These are phyloP conservation scores for Pseudomyrmex concolor DNA, from an alignment of 1,140 invertebrate genomes.

Conservation along the genomic window DNA sequence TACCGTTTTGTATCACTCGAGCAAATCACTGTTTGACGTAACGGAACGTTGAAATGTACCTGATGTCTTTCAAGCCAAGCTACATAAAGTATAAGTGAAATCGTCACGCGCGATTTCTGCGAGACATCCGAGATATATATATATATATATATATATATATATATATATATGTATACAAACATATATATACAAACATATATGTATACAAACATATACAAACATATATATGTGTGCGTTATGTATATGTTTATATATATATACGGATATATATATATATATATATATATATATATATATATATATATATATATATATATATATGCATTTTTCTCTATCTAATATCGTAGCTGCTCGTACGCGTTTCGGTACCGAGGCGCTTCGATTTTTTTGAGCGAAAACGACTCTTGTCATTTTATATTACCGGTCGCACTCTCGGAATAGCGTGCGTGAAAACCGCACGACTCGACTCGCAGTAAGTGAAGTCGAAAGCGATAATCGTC, in stretches of 20 bases:
- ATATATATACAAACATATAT: no score
- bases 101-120: slow-evolving; percentile 2
- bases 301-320: background rate
- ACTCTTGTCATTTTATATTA: slow-evolving; percentile 47
- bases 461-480: background rate
- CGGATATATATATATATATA: background rate
- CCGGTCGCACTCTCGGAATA: background rate
- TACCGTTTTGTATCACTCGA: slow-evolving; percentile 59
- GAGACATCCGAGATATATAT: slow-evolving; percentile 38
- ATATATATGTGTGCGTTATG: background rate
- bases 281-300: slow-evolving; percentile 8
- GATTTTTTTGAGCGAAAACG: slow-evolving; percentile 35
- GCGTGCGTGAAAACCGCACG: background rate
- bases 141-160: slow-evolving; percentile 23
- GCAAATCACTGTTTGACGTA: slow-evolving; percentile 65
- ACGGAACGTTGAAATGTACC: slow-evolving; percentile 68
- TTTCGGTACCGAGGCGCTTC: background rate
- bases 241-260: slow-evolving; percentile 27
- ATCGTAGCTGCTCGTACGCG: slow-evolving; percentile 40
- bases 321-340: slow-evolving; percentile 1
- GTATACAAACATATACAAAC: no score
- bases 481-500: slow-evolving; percentile 14
- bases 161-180: background rate
- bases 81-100: slow-evolving; percentile 39
- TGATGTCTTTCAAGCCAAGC: slow-evolving; percentile 72